Base-by-base conservation (phyloP, 2,113 vertebrate species). In the Acrocephalus kingi region DNA sequence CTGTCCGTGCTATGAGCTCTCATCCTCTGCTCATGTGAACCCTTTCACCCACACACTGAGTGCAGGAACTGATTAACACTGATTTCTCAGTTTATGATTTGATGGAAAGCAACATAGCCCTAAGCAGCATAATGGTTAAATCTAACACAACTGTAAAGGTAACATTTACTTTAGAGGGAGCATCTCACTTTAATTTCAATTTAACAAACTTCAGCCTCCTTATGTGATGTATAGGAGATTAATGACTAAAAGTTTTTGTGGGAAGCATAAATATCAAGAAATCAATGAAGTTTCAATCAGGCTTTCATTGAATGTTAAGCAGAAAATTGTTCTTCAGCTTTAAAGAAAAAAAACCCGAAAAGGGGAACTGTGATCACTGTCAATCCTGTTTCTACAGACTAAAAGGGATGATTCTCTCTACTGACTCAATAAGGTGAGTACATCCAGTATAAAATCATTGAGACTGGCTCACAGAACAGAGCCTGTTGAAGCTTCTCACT, bases 371-470 rank as follows among this genome's bases (percentile, higher is more conserved):
- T 37, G 18, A 11, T 80, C 5, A 16, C 14, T 52, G 7, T 76
- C 22, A 74, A 5, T 23, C 4, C 22, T 37, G 15, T 74, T 25
- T 27, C 43, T 49, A 58, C 4, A 31, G 17, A 12, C 21, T 37
- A 80, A 35, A 1, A 5, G 2, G 3, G 15, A 13, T 6, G 3
- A 46, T 52, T 72, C 30, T 8, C 56, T 85, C 56, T 43, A 14
- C 54, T 92, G 16, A 35, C 16, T 67, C 10, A 73, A 28, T 6
- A 55, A 78, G 9, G 33, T 31, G 19, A 56, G 4, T 31, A 67
- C 0, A 0, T 51, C 69, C 10, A n/a, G 6, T 18, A 55, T 16
- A 43, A 78, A 76, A 58, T 8, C 23, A 48, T 27, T 1, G 4
- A 74, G 22, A 62, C 2, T 18, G 15, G 3, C 10, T 68, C 0